A percentile compares a stretch with the other conserved stretches of the same genome.
Conservation (phyloP, 2,888 invertebrate species). For the Amorpha juglandis region DNA sequence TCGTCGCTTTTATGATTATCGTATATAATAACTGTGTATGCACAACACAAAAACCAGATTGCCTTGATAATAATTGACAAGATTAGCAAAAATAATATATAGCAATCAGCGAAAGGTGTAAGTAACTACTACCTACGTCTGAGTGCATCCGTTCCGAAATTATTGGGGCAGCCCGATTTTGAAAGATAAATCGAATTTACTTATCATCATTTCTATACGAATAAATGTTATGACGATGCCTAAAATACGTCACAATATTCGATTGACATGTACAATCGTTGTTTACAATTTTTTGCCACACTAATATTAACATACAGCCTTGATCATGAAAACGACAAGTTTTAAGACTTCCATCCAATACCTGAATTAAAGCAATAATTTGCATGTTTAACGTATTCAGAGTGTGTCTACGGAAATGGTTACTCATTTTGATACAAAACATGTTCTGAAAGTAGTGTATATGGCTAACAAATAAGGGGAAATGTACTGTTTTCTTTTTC, state of each 20-base stretch:
- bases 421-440: constrained; percentile 22
- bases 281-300: constrained; percentile 8
- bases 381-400: constrained; percentile 21
- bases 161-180: constrained; percentile 4
- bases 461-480: too few relatives aligned
- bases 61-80: constrained; percentile 2
- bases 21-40: neutral
- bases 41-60: neutral
- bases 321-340: constrained; percentile 23
- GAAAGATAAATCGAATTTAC: neutral
- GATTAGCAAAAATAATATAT: neutral
- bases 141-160: neutral
- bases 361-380: constrained; percentile 21
- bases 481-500: neutral
- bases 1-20: neutral
- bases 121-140: neutral
- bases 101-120: neutral
- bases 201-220: neutral
- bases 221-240: neutral
- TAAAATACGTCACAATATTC: neutral
- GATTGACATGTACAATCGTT: neutral
- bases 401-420: constrained; percentile 9
- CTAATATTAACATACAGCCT: constrained; percentile 14
- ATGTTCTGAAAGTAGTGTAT: constrained; percentile 5
- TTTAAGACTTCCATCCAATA: constrained; percentile 12